phyloP scores from a whole-genome alignment of 1,140 invertebrate genomes.

The Oedothorax gibbosus region DNA sequence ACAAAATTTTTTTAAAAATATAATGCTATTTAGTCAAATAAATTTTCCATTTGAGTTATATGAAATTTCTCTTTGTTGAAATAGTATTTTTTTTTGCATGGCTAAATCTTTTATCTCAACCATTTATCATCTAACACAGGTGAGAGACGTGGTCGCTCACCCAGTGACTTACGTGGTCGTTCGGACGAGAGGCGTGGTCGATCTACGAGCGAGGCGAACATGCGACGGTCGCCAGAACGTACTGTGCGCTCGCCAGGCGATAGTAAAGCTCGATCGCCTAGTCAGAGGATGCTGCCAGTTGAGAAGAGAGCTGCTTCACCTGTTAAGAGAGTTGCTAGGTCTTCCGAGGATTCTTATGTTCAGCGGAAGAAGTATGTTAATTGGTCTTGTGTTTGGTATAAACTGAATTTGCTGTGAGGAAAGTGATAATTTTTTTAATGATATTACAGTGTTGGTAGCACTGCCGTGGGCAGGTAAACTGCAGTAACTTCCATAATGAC shows the following conservation, averaged over 20 bases:
- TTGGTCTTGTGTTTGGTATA: not conserved
- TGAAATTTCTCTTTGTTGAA: no score
- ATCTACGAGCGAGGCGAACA: slow-evolving; percentile 19
- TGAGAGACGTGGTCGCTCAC: slow-evolving; percentile 19
- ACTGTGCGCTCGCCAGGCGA: slow-evolving; percentile 6
- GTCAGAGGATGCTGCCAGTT: slow-evolving; percentile 6
- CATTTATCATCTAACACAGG: not conserved
- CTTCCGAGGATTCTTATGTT: slow-evolving; percentile 28
- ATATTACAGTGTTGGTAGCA: no score
- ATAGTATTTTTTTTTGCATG: no score
- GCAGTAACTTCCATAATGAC: no score
- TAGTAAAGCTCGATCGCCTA: slow-evolving; percentile 19
- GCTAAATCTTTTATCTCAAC: no score
- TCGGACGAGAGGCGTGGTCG: slow-evolving; percentile 9
- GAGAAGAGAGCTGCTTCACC: slow-evolving; percentile 33
- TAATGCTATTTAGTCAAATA: not conserved
- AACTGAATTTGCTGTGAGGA: not conserved
- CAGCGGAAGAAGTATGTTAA: slow-evolving; percentile 28
- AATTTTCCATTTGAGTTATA: no score
- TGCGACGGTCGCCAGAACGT: slow-evolving; percentile 18
- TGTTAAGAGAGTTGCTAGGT: not conserved
- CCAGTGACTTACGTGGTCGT: slow-evolving; percentile 29
- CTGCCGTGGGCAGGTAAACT: no score
- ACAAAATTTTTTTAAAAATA: no score
- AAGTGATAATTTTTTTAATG: no score